Evolutionary conservation across 2,113 vertebrate species (phyloP), one percentile per base, ranked within the genome.

Genomic region (Buteo buteo): DNA sequence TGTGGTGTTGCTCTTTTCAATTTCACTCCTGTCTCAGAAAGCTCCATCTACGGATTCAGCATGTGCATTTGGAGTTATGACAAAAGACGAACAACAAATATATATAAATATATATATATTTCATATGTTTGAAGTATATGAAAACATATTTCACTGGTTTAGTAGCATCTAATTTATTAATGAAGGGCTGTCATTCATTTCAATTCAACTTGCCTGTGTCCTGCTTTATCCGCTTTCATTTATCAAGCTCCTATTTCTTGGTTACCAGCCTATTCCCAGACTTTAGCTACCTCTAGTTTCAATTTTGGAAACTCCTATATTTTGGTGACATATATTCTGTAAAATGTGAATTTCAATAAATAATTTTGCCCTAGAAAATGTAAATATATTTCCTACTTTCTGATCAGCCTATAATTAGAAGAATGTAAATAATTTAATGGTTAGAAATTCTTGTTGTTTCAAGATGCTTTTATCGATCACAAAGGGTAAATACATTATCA

Each of bases 1-100:
- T 67, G 13, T 82, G 59, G 38, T 83, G 88, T 88, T 74, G 88
- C 52, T 93, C 93, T 97, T 97, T 97, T 90, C 59, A 72, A 42
- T 90, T 96, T 91, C 85, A 79, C 76, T 96, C 59, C 58, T 77
- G 38, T 93, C 49, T 96, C 77, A 82, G 87, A 90, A 94, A 85
- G 38, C 36, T 97, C 62, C 50, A 40, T 89, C n/a, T 84, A 28
- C 36, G 64, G 47, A 83, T 92, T 64, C 94, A 71, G 44, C 50
- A 61, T n/a, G 24, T 42, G 34, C 25, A 72, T 80, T 96, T 88
- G 88, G 25, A 49, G 29, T 52, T 34, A 91, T 71, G 65, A 25
- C 10, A 72, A 78, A 70, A 80, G 49, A 49, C 3, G 0, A 45
- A 32, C 82, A 64, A 40, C 10, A 42, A 12, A 19, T 31, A 50